Conservation (phyloP, 2,113 vertebrate genomes). For the Cepphus grylle region DNA sequence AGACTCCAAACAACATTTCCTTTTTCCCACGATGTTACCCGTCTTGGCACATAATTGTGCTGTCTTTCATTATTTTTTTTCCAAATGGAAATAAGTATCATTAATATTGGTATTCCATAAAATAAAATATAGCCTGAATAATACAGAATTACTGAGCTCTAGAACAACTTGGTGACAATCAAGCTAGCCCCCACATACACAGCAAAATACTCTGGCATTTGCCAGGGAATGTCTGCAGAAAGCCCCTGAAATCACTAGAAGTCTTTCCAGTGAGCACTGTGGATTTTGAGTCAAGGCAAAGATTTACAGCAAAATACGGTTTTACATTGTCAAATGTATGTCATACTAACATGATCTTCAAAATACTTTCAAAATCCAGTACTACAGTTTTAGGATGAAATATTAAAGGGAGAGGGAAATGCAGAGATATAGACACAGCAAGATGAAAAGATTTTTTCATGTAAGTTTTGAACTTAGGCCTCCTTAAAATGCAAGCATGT, state of each 20-base stretch:
- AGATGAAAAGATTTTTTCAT: not conserved
- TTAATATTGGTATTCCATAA: not conserved
- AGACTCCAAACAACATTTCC: not conserved
- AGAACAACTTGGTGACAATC: not conserved
- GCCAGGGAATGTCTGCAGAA: not conserved
- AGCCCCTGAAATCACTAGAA: not conserved
- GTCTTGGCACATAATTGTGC: not conserved
- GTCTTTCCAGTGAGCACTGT: not conserved
- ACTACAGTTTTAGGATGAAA: not conserved
- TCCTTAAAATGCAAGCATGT: not conserved
- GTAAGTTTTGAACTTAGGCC: not conserved
- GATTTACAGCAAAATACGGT: not conserved
- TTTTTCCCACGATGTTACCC: not conserved
- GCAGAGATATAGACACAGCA: not conserved
- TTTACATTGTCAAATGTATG: not conserved
- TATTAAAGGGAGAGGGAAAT: not conserved
- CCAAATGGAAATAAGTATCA: not conserved
- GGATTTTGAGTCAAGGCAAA: not conserved
- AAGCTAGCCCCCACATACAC: accelerated
- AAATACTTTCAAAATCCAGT: not conserved
- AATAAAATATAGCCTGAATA: not conserved
- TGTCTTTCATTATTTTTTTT: not conserved
- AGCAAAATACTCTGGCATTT: not conserved
- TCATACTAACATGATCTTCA: accelerated
- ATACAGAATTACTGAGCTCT: not conserved